Evolutionary conservation across 2,888 invertebrate genomes (phyloP), one percentile per base, ranked within the genome.

Genomic region (Anarsia innoxiella): DNA sequence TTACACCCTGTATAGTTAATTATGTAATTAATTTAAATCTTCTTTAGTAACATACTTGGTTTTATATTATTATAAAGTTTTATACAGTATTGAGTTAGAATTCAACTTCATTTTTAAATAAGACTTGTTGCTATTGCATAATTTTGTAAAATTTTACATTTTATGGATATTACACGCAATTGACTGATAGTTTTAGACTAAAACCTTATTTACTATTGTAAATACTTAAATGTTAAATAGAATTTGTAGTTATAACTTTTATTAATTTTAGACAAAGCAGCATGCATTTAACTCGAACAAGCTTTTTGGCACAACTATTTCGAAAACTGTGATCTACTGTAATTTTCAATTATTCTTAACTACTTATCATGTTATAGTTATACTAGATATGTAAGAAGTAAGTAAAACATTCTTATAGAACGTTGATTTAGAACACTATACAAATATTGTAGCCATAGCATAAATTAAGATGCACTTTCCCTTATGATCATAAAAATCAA

Each of bases 151-250:
- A 16, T 42, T 36, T 41, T 48, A 41, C 58, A 53, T 55, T 65
- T 65, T 59, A 56, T 51, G 61, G 44, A 37, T 56, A 58, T 57
- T 59, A 63, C 58, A 66, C 63, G 56, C 70, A 71, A 77, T 72
- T 65, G 80, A 82, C 80, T 82, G 80, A 80, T 82, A 80, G 79
- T 57, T 70, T 69, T 79, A 77, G 68, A 67, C 43, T 63, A 52
- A 51, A 59, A 56, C 55, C 35, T 51, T 62, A 48, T 59, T 57
- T 56, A 59, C 53, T 52, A 48, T 49, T 72, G 65, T 72, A 71
- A 59, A 68, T 62, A 59, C 63, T 63, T 59, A 41, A 45, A 41
- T 47, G 52, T 50, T 46, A 19, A 33, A 45, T 36, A 43, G 37
- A n/a, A n/a, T n/a, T n/a, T n/a, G n/a, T 39, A 48, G 37, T 41